A percentile compares a stretch with the other conserved stretches of the same genome.
Conservation (phyloP, 2,797 vertebrate species). For the Enteromius argenteus region DNA sequence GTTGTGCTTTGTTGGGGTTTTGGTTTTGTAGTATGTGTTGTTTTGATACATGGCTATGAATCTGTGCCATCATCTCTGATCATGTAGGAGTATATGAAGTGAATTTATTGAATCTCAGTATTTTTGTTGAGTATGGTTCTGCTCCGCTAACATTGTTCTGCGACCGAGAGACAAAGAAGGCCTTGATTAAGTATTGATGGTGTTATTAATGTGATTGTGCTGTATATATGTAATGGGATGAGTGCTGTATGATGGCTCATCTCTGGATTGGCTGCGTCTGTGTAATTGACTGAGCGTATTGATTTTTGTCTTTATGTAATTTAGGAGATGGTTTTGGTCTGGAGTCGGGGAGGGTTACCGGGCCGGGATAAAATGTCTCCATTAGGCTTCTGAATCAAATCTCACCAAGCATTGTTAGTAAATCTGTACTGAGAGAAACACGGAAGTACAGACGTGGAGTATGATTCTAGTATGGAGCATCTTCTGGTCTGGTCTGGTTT, state of each 20-base stretch:
- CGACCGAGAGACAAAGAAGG: constrained; percentile 44
- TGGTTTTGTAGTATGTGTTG: too few relatives aligned
- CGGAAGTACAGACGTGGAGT: constrained; percentile 13
- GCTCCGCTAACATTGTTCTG: neutral
- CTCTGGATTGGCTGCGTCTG: constrained; percentile 62
- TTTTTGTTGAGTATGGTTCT: neutral
- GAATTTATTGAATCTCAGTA: too few relatives aligned
- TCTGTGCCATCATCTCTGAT: neutral
- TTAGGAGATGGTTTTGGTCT: constrained; percentile 64
- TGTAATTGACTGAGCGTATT: constrained; percentile 76
- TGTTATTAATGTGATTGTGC: constrained; percentile 71
- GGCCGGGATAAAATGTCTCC: constrained; percentile 64
- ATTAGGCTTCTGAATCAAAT: constrained; percentile 47
- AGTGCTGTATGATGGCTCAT: constrained; percentile 69
- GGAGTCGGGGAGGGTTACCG: constrained; percentile 62
- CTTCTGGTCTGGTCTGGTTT: neutral
- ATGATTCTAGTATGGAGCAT: neutral
- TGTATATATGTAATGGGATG: constrained; percentile 71
- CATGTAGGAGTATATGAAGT: too few relatives aligned
- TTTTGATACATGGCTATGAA: neutral
- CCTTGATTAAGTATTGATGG: constrained; percentile 73
- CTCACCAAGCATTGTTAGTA: constrained; percentile 58
- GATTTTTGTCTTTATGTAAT: constrained; percentile 77
- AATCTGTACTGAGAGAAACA: constrained; percentile 11
- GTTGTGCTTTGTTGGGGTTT: neutral